Percentiles rank a stretch among this genome's conserved stretches.
phyloP scores from a whole-genome alignment of 2,888 invertebrate species.

The Napeogenes inachia region DNA sequence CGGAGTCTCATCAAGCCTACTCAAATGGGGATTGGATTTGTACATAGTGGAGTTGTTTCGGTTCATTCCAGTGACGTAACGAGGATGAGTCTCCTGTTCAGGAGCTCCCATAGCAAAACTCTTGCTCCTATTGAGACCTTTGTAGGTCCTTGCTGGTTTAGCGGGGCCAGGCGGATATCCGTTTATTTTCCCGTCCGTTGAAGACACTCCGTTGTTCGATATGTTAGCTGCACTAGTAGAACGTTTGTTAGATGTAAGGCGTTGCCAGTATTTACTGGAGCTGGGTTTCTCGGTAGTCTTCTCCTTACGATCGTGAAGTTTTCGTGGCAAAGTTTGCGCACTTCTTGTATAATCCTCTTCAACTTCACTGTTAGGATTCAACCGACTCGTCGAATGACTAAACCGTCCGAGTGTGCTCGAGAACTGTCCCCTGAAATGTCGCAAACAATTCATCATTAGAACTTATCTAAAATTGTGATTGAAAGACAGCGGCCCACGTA shows the following conservation, averaged over 20 bases:
- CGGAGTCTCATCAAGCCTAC: slow-evolving; percentile 82
- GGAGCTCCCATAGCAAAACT: slow-evolving; percentile 89
- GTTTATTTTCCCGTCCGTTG: slow-evolving; percentile 63
- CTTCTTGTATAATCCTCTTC: slow-evolving; percentile 77
- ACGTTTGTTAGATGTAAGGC: slow-evolving; percentile 73
- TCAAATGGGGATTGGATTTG: slow-evolving; percentile 87
- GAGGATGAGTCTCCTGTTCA: slow-evolving; percentile 69
- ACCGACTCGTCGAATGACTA: slow-evolving; percentile 88
- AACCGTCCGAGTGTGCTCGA: slow-evolving; percentile 88
- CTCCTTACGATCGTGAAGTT: slow-evolving; percentile 74
- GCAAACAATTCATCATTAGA: slow-evolving; percentile 40
- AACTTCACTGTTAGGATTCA: slow-evolving; percentile 76
- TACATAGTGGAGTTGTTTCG: slow-evolving; percentile 79
- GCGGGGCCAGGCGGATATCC: slow-evolving; percentile 80
- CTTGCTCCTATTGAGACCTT: slow-evolving; percentile 87
- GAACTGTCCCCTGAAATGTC: slow-evolving; percentile 80
- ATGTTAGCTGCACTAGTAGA: slow-evolving; percentile 82
- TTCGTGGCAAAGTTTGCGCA: slow-evolving; percentile 87
- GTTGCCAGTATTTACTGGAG: slow-evolving; percentile 68
- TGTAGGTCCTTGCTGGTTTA: slow-evolving; percentile 88
- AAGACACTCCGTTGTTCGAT: slow-evolving; percentile 64
- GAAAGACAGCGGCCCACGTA: slow-evolving; percentile 55
- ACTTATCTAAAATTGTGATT: slow-evolving; percentile 48
- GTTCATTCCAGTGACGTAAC: slow-evolving; percentile 67
- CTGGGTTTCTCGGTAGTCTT: slow-evolving; percentile 65